A percentile compares a stretch with the other conserved stretches of the same genome.
Conservation (phyloP, 2,113 vertebrate genomes). For the Plectropomus leopardus region DNA sequence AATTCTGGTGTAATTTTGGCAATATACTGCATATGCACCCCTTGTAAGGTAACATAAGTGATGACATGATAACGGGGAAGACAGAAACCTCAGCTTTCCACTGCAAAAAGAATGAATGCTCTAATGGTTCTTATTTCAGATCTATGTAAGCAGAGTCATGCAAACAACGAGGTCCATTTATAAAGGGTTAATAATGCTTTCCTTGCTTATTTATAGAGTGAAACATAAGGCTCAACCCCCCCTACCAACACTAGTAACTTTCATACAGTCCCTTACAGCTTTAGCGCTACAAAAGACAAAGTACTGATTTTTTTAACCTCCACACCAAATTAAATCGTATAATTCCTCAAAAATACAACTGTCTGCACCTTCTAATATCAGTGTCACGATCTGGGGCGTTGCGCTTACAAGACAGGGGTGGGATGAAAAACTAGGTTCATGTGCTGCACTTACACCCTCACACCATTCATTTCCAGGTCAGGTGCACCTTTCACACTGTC, state of each 20-base stretch:
- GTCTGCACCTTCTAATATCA: conserved; percentile 21
- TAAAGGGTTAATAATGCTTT: conserved; percentile 26
- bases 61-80: too few species aligned
- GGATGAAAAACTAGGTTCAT: conserved; percentile 61
- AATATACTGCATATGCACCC: too few species aligned
- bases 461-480: conserved; percentile 80
- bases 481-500: conserved; percentile 73
- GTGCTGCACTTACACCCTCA: conserved; percentile 69
- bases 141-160: too few species aligned
- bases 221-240: neutral
- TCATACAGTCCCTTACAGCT: neutral
- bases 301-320: neutral
- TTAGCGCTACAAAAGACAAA: neutral
- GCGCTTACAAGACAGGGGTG: conserved; percentile 12
- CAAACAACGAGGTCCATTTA: too few species aligned
- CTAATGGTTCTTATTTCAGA: too few species aligned
- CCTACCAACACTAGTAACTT: neutral
- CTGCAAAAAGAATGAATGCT: too few species aligned
- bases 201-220: neutral
- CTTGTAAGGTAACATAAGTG: too few species aligned
- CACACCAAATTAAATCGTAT: conserved; percentile 4
- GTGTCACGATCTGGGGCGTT: conserved; percentile 31
- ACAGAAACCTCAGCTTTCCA: too few species aligned
- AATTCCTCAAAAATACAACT: conserved; percentile 15
- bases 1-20: too few species aligned